Conservation (phyloP, 2,113 vertebrate genomes). For the Promerops cafer region DNA sequence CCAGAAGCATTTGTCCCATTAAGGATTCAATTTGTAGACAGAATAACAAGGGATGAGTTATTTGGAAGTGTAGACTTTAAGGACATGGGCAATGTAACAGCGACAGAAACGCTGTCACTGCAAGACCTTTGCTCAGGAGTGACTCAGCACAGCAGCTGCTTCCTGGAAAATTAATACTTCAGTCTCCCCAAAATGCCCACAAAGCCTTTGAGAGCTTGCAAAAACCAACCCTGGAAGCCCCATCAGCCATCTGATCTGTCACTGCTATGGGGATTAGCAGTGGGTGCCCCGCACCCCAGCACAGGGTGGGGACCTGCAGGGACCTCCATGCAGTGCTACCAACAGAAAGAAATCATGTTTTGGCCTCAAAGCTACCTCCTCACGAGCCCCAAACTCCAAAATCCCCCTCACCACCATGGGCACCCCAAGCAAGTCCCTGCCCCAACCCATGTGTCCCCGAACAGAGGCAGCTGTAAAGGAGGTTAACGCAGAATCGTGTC, state of each 20-base stretch:
- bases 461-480: background rate
- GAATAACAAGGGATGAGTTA: background rate
- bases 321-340: background rate
- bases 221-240: background rate
- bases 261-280: background rate
- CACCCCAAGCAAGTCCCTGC: background rate
- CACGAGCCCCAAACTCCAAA: background rate
- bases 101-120: background rate
- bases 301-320: fast-evolving
- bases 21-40: background rate
- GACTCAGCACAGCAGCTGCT: conserved; percentile 39
- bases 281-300: background rate
- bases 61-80: background rate
- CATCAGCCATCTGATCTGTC: background rate
- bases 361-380: background rate
- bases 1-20: background rate
- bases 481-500: conserved; percentile 39
- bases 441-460: background rate
- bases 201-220: background rate
- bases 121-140: background rate
- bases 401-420: background rate
- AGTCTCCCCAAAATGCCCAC: background rate
- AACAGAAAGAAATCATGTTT: background rate
- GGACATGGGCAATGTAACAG: background rate
- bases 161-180: background rate